Base-by-base conservation (phyloP, 2,797 vertebrate species). In the Gephyroberyx darwinii region DNA sequence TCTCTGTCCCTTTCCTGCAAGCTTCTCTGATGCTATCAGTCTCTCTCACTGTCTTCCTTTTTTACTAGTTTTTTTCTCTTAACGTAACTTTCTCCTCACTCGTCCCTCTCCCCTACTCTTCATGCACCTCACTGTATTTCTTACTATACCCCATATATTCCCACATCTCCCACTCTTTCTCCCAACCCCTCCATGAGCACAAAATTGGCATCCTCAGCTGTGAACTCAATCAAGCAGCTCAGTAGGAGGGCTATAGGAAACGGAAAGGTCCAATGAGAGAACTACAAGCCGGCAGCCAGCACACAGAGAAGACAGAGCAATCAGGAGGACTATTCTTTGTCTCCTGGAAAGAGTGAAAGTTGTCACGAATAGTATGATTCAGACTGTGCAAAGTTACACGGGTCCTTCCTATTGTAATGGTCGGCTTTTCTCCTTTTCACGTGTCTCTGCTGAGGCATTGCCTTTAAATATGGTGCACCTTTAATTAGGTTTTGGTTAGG, bases 181-280 rank as follows among this genome's bases (percentile, higher is more conserved):
- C 54, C 39, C 61, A 37, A 16, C 64, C 65, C 76, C 82, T 84
- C 84, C 39, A 45, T 16, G 37, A 82, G 70, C 69, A 56, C 33
- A 69, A 82, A 81, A 86, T 73, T 79, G 78, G 75, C 78, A 75
- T 80, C 71, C 77, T 80, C 71, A 68, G 82, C 78, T 82, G 79
- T 59, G 78, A 89, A 86, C 84, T 84, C 88, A 91, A 92, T 92
- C 83, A 91, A 72, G 78, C 76, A 45, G 65, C 89, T 87, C 86
- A 72, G 89, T 17, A 39, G 84, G 90, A 82, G 78, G 74, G 74
- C 65, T 33, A 47, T 59, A 77, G 79, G 58, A 67, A 69, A 76
- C 70, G 37, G 64, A 74, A 75, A 72, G 56, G 60, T 54, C 82
- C 47, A 37, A 69, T 16, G 50, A 57, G 75, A 85, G 69, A 76